phyloP scores from a whole-genome alignment of 2,888 invertebrate species.

The Drosophila niveifrons region DNA sequence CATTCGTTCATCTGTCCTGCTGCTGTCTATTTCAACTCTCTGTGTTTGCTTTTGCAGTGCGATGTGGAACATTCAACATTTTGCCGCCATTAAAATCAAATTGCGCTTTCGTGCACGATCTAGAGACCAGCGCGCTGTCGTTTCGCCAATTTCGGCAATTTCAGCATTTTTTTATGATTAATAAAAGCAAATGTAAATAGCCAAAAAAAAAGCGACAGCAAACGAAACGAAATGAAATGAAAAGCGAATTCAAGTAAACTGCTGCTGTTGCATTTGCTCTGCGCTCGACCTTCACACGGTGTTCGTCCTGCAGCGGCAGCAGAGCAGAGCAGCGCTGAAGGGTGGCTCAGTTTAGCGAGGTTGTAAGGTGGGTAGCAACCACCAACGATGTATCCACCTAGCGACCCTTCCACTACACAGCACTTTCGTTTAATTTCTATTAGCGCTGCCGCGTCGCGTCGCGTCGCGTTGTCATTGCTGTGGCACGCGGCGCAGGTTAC shows the following conservation, averaged over 20 bases:
- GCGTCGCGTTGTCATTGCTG: constrained; percentile 65
- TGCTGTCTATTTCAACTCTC: constrained; percentile 11
- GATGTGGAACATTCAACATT: constrained; percentile 71
- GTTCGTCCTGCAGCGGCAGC: not conserved
- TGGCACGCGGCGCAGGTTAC: constrained; percentile 78
- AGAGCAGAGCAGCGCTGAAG: constrained; percentile 4
- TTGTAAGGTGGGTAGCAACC: constrained; percentile 15
- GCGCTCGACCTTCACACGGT: constrained; percentile 67
- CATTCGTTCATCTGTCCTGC: constrained; percentile 1
- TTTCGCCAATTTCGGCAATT: constrained; percentile 61
- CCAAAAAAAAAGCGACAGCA: constrained; percentile 54
- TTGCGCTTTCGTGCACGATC: constrained; percentile 75
- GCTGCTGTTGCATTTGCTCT: constrained; percentile 45
- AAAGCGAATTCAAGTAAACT: constrained; percentile 41
- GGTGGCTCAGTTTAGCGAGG: constrained; percentile 31
- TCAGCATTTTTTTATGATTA: constrained; percentile 78
- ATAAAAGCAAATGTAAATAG: constrained; percentile 79
- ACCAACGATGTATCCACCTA: constrained; percentile 19
- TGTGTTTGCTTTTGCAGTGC: constrained; percentile 47
- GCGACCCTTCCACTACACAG: constrained; percentile 14
- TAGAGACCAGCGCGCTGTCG: constrained; percentile 8
- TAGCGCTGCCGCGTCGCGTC: constrained; percentile 63
- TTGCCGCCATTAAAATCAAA: constrained; percentile 81
- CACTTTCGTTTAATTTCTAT: constrained; percentile 82
- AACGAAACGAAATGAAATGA: constrained; percentile 51